Base-by-base conservation (phyloP, 1,140 invertebrate genomes). In the Aricia agestis region DNA sequence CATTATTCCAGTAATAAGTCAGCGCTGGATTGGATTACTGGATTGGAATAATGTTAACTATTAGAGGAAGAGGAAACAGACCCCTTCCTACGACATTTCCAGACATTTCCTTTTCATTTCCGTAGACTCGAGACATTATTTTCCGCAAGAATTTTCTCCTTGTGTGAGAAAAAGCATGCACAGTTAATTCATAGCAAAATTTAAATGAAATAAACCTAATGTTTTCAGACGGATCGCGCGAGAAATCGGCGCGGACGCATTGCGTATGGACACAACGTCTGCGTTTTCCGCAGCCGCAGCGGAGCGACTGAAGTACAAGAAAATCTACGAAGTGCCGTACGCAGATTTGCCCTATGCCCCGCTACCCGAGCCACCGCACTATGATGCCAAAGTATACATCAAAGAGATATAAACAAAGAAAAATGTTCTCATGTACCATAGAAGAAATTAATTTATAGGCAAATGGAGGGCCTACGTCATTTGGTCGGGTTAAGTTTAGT, bases 271-370 rank as follows among this genome's bases (percentile, higher is more conserved):
- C 77, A 94, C 95, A 25, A 94, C 94, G 2, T 95, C 94, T 17
- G 88, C 92, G 18, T 95, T 93, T 82, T 95, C 95, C 2, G 94
- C 93, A 0, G 93, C 93, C 67, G 93, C 94, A 0, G 93, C 94
- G 17, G 92, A 93, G 67, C 85, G 93, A 68, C 84, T 95, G 2
- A 93, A 93, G n/a, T 95, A 95, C 79, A 91, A 94, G 74, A 87
- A 83, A 45, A 91, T 95, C 69, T 95, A 94, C 80, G 84, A 90
- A 11, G 79, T 95, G 0, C 88, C 92, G 42, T 95, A 95, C 76
- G 76, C 88, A 0, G 94, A 95, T 6, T 59, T 91, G 63, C 78
- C 84, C 0, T 82, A 84, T 68, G 87, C 86, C 2, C 89, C 89
- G 0, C 83, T 85, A 17, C 89, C 89, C 0, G 72, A 78, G 2